These are phyloP conservation scores for Hirtodrosophila trivittata DNA, from an alignment of 2,888 invertebrate species.

Conservation along the genomic window DNA sequence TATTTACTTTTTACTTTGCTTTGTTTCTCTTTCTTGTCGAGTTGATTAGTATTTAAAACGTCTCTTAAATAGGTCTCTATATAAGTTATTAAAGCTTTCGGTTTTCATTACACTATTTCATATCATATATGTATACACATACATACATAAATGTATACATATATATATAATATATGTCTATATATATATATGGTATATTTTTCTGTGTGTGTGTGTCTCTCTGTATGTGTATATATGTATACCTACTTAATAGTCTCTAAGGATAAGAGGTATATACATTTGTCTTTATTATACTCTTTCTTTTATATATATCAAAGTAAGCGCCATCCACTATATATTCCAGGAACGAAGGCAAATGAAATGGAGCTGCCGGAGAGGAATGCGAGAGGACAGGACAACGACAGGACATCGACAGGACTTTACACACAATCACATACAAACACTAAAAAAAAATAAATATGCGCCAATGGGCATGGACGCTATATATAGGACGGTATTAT, in stretches of 20 bases:
- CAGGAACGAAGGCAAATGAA: conserved; percentile 13
- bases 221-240: conserved; percentile 20
- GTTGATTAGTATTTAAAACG: conserved; percentile 66
- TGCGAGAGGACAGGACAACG: background rate
- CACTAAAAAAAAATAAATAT: conserved; percentile 23
- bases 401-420: conserved; percentile 10
- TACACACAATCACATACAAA: conserved; percentile 16
- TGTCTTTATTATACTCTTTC: conserved; percentile 18
- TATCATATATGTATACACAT: conserved; percentile 52
- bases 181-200: background rate
- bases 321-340: conserved; percentile 20
- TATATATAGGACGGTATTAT: conserved; percentile 62
- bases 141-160: conserved; percentile 31
- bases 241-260: conserved; percentile 59
- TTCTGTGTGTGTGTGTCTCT: conserved; percentile 4
- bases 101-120: conserved; percentile 81
- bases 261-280: conserved; percentile 81
- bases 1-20: conserved; percentile 8
- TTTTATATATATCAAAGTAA: conserved; percentile 1
- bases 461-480: conserved; percentile 54
- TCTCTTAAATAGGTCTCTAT: conserved; percentile 73
- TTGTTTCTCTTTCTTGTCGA: conserved; percentile 31
- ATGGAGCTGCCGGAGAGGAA: too few species aligned
- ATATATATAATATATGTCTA: conserved; percentile 44
- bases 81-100: conserved; percentile 82